Base-by-base conservation (phyloP, 1,140 invertebrate species). In the Harlomillsia oculata region DNA sequence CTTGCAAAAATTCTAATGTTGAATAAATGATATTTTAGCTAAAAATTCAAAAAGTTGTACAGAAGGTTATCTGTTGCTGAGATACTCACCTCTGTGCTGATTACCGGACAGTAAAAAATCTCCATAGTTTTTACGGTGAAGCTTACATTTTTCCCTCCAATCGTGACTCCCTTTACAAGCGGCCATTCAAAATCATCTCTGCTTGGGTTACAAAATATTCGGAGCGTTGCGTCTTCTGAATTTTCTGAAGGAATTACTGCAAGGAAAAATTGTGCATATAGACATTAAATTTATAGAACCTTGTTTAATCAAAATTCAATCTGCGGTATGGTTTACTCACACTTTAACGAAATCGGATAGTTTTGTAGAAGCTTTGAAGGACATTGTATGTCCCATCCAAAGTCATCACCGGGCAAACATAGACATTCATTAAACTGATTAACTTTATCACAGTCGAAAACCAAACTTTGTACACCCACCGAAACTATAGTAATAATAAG, bases 91-190 rank as follows among this genome's bases (percentile, higher is more conserved):
- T 50, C 32, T 26, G 58, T 49, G 23, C 52, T 28, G 28, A 49
- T 59, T 11, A 41, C 34, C 13, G 60, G 60, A 41, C 60, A 63
- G 20, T 59, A 52, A 11, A 30, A 45, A 20, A 63, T 54, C 29
- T 44, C 37, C 23, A 63, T 28, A 20, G 45, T 49, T 13, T 44
- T 63, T 5, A 63, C 37, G 13, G 28, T 49, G 36, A 51, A 54
- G 16, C 32, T 53, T 18, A 45, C 48, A 9, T 54, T 41, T 14
- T 52, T 40, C 34, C 43, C 23, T 8, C 34, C 44, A 49, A 63
- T 59, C 40, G 59, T 40, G 3, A 63, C 13, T 39, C 56, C 60
- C 54, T 55, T 37, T 14, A 63, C 44, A 13, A 45, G 18, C 16
- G 21, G 11, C 60, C 56, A 59, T 5, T 39, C 30, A 36, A 63